These are phyloP conservation scores for Isurus oxyrinchus DNA, from an alignment of 2,113 vertebrate genomes.

Conservation along the genomic window DNA sequence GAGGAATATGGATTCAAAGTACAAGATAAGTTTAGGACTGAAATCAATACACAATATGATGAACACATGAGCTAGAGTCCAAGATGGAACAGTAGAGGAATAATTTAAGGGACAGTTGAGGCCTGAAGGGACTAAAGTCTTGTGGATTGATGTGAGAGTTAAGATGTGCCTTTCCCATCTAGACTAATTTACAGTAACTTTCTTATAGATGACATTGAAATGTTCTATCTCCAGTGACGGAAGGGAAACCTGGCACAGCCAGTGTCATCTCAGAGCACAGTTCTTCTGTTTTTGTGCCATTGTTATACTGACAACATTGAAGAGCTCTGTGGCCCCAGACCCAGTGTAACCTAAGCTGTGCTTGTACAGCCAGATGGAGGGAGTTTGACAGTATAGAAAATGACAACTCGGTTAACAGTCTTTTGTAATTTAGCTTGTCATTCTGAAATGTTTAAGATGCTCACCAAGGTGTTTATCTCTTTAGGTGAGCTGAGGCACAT, in stretches of 20 bases:
- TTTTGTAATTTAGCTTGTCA: neutral
- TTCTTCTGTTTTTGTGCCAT: neutral
- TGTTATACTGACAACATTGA: neutral
- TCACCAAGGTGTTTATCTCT: conserved; percentile 32
- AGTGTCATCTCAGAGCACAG: neutral
- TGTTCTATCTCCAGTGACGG: neutral
- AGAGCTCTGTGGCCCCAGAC: neutral
- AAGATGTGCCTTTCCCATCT: neutral
- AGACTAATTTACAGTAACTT: neutral
- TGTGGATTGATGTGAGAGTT: neutral
- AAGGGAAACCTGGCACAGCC: neutral
- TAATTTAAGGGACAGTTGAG: neutral
- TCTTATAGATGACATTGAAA: neutral
- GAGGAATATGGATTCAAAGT: neutral
- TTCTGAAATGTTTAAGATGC: neutral
- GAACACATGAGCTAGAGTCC: neutral
- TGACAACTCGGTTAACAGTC: neutral
- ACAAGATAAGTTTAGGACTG: neutral
- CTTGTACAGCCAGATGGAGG: neutral
- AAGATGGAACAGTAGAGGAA: neutral
- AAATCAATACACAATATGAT: neutral
- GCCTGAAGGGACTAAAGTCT: neutral
- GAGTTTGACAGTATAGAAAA: neutral
- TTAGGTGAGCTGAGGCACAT: conserved; percentile 93
- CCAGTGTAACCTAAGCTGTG: neutral